Conservation (phyloP, 2,113 vertebrate genomes). For the Ailuropoda melanoleuca region DNA sequence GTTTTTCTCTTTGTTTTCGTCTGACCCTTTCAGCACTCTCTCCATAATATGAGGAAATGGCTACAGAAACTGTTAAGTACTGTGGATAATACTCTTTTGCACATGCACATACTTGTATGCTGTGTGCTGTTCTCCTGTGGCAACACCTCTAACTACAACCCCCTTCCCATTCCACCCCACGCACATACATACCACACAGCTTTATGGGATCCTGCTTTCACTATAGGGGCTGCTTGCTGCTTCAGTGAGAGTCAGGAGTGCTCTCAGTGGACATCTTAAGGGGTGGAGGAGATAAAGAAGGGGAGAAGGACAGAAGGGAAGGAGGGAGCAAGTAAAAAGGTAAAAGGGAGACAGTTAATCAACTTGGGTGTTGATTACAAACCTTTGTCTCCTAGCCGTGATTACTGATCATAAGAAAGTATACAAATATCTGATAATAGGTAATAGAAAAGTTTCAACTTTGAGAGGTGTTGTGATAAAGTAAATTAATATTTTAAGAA, state of each 20-base stretch:
- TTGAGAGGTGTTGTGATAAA: background rate
- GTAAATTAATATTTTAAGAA: conserved; percentile 39
- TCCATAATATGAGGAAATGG: background rate
- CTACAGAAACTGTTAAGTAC: background rate
- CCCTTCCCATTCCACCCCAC: too few relatives aligned
- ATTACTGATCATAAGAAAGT: background rate
- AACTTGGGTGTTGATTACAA: background rate
- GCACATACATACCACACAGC: fast-evolving
- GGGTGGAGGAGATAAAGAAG: background rate
- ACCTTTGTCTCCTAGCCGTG: background rate
- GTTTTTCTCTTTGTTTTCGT: background rate
- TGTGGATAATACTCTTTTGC: background rate
- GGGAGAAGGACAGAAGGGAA: background rate
- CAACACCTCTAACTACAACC: background rate
- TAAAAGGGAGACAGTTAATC: background rate
- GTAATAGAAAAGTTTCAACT: background rate
- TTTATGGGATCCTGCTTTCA: background rate
- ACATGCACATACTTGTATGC: background rate
- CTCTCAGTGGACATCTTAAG: background rate
- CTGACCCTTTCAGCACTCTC: background rate
- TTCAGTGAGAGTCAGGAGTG: background rate
- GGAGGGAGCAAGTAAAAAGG: background rate
- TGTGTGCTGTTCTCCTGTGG: background rate
- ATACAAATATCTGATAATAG: background rate
- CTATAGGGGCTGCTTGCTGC: background rate